These are phyloP conservation scores for Eublepharis macularius DNA, from an alignment of 2,113 vertebrate species.

Conservation along the genomic window DNA sequence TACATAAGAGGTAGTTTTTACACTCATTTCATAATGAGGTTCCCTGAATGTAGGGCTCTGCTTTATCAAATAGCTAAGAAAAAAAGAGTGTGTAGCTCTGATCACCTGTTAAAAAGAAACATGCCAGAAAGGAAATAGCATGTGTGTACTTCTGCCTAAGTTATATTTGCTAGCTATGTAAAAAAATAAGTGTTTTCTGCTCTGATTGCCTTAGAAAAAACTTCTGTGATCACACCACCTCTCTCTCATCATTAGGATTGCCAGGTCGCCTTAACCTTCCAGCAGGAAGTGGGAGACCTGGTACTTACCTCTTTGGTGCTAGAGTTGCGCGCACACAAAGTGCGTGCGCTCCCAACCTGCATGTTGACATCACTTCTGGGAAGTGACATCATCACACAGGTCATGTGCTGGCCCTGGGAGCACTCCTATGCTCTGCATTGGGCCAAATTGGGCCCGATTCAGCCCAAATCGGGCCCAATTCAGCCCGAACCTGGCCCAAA, in stretches of 20 bases:
- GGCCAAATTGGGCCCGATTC: no score
- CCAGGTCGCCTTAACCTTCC: no score
- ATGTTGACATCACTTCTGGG: no score
- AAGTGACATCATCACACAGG: no score
- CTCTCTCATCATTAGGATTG: neutral
- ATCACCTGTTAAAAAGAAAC: neutral
- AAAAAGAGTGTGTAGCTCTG: neutral
- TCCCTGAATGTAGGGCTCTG: neutral
- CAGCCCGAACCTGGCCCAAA: no score
- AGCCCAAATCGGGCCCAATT: no score
- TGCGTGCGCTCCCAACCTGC: no score
- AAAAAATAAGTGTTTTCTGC: neutral
- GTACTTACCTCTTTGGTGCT: no score
- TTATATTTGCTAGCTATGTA: neutral
- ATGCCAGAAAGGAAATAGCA: neutral
- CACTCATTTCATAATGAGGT: neutral
- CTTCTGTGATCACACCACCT: neutral
- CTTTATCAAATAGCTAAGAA: neutral
- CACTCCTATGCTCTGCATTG: no score
- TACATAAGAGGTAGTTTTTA: neutral
- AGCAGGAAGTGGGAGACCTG: no score
- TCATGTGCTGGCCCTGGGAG: no score
- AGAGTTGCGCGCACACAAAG: no score
- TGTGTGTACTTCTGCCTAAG: neutral
- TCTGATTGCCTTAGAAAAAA: neutral